Base-by-base conservation (phyloP, 2,797 vertebrate species). In the Enteromius paludinosus region DNA sequence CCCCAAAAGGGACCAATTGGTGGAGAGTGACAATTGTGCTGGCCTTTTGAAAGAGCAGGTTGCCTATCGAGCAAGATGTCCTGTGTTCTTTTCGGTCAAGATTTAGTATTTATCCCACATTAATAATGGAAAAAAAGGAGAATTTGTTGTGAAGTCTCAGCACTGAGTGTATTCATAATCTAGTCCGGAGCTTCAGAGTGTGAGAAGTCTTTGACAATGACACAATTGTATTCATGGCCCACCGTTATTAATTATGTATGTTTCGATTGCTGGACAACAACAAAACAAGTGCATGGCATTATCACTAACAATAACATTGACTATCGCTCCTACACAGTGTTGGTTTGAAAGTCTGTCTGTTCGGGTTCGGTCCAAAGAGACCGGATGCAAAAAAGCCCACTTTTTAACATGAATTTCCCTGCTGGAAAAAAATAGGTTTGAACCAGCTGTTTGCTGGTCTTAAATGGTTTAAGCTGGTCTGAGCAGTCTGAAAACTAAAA, bases 211-310 rank as follows among this genome's bases (percentile, higher is more conserved):
- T 73, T 88, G 66, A 94, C 92, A 93, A 94, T 90, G 88, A 89
- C 75, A 84, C 17, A 82, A 92, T 93, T 95, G 92, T 94, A 69
- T 80, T 64, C 0, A 14, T 89, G 89, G 84, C 89, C 90, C 89
- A 87, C 89, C 90, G 91, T 91, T 91, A 93, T 93, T 94, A 92
- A 93, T 93, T 92, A 93, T 93, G 92, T 92, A 92, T 94, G 92
- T 92, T 91, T 93, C 91, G 91, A 94, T 94, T 93, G 90, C 90
- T 87, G 89, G 89, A 91, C 89, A 92, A 92, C 92, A 93, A 93
- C 92, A 93, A 93, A 91, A 89, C 92, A 91, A 87, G 85, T 89
- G 89, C 89, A 89, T 91, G 90, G 89, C 90, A 90, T 93, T 92
- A 91, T 89, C 89, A 87, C 87, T 85, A 93, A 93, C 90, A 93